Percentiles rank a stretch among this genome's conserved stretches.
Evolutionary conservation across 2,888 invertebrate genomes (phyloP).

Genomic region (Isotomurus palustris): DNA sequence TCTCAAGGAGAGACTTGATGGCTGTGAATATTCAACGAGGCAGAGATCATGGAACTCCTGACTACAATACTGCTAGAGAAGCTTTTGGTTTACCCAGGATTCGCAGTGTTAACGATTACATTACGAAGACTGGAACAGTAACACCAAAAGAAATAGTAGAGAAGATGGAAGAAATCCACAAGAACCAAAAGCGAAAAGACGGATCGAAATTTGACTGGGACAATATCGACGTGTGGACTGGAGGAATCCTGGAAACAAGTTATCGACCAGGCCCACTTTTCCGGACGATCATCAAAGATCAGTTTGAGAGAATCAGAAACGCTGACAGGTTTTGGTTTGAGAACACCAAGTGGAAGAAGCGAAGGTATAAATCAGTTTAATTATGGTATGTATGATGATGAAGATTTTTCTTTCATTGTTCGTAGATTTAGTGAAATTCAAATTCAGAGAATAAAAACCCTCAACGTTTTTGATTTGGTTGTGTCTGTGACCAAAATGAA

Average conservation of each 20-base stretch:
- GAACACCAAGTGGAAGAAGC: conserved; percentile 49
- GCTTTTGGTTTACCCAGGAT: conserved; percentile 52
- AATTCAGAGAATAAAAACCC: conserved; percentile 51
- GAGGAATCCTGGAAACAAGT: conserved; percentile 57
- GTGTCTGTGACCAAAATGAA: conserved; percentile 54
- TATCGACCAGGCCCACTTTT: conserved; percentile 56
- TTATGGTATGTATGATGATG: neutral
- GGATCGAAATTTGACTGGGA: conserved; percentile 44
- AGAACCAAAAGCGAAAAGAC: neutral
- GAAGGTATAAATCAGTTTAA: neutral
- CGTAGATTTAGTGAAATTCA: conserved; percentile 55
- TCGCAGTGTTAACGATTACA: conserved; percentile 47
- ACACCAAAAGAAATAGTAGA: conserved; percentile 45
- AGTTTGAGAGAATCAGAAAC: conserved; percentile 56
- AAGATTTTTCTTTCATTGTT: conserved; percentile 19
- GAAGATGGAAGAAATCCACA: conserved; percentile 26
- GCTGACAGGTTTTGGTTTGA: conserved; percentile 61
- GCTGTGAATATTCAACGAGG: conserved; percentile 58
- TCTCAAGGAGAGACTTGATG: conserved; percentile 58
- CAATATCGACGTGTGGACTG: conserved; percentile 57
- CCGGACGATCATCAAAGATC: conserved; percentile 55
- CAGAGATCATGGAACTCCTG: conserved; percentile 57
- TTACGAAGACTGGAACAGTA: conserved; percentile 28
- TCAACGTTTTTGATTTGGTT: conserved; percentile 55
- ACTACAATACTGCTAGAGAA: conserved; percentile 58